These are phyloP conservation scores for Pygmarrhopalites habei DNA, from an alignment of 1,140 invertebrate genomes.

Conservation along the genomic window DNA sequence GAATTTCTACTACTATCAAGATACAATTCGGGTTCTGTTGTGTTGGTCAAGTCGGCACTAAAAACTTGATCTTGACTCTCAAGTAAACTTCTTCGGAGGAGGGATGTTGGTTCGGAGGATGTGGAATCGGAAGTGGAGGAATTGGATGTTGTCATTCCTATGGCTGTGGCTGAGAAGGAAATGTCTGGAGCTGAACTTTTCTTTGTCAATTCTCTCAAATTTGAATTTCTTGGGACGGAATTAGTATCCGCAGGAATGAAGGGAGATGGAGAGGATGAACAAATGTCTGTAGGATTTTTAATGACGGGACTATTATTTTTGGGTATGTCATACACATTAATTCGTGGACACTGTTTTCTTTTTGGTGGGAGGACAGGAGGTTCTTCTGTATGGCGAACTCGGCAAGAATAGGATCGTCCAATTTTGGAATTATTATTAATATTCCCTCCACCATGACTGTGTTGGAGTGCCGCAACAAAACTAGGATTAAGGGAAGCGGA, in stretches of 20 bases:
- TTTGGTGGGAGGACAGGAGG: constrained; percentile 33
- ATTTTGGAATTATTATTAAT: constrained; percentile 7
- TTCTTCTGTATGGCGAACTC: constrained; percentile 13
- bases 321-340: constrained; percentile 27
- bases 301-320: constrained; percentile 31
- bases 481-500: constrained; percentile 29
- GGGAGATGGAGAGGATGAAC: too few relatives aligned
- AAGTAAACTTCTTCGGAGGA: constrained; percentile 19
- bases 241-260: too few relatives aligned
- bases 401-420: constrained; percentile 23
- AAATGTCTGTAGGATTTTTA: neutral
- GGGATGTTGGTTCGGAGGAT: constrained; percentile 10
- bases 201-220: constrained; percentile 17
- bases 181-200: constrained; percentile 37
- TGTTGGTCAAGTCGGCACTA: too few relatives aligned
- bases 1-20: too few relatives aligned
- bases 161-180: constrained; percentile 2
- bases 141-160: neutral
- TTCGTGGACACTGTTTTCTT: constrained; percentile 1
- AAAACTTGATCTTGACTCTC: too few relatives aligned
- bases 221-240: neutral
- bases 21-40: too few relatives aligned
- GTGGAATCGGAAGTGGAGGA: constrained; percentile 2
- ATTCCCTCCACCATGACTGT: too few relatives aligned
- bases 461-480: constrained; percentile 21